Evolutionary conservation across 1,140 invertebrate genomes (phyloP).

Genomic region (Drosophila auraria): DNA sequence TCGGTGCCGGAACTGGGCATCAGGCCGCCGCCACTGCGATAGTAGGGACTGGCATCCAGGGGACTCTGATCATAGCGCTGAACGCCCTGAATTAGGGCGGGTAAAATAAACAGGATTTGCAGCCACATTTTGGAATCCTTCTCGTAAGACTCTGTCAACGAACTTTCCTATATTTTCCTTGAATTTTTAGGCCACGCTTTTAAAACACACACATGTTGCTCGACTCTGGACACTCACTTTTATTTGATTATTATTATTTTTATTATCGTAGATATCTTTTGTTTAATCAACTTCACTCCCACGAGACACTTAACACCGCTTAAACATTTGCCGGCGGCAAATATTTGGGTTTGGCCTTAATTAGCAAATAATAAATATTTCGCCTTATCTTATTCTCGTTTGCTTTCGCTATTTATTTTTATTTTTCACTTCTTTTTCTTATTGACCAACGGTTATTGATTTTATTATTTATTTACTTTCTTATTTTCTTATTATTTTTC

Average conservation of each 20-base stretch:
- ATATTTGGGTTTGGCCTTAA: slow-evolving; percentile 34
- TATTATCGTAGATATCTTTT: slow-evolving; percentile 4
- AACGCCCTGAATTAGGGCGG: slow-evolving; percentile 40
- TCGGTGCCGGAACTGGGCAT: slow-evolving; percentile 57
- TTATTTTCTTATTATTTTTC: slow-evolving; percentile 5
- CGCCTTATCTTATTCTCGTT: slow-evolving; percentile 7
- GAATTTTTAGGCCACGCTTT: neutral
- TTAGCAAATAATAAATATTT: slow-evolving; percentile 45
- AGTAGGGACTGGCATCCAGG: slow-evolving; percentile 71
- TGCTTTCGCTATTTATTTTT: slow-evolving; percentile 11
- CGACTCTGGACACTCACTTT: slow-evolving; percentile 9
- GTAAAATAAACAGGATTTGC: slow-evolving; percentile 47
- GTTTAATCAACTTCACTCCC: slow-evolving; percentile 23
- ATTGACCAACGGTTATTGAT: neutral
- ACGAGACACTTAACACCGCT: slow-evolving; percentile 36
- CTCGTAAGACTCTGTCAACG: neutral
- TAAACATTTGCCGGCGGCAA: slow-evolving; percentile 41
- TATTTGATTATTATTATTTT: slow-evolving; percentile 1
- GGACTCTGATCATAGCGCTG: slow-evolving; percentile 72
- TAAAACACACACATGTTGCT: slow-evolving; percentile 35
- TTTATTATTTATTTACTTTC: neutral
- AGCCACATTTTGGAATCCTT: slow-evolving; percentile 48
- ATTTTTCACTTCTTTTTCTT: neutral
- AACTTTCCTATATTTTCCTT: slow-evolving; percentile 2
- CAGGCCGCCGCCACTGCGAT: slow-evolving; percentile 62